Base-by-base conservation (phyloP, 2,888 invertebrate genomes). In the Trichopoda pennipes region DNA sequence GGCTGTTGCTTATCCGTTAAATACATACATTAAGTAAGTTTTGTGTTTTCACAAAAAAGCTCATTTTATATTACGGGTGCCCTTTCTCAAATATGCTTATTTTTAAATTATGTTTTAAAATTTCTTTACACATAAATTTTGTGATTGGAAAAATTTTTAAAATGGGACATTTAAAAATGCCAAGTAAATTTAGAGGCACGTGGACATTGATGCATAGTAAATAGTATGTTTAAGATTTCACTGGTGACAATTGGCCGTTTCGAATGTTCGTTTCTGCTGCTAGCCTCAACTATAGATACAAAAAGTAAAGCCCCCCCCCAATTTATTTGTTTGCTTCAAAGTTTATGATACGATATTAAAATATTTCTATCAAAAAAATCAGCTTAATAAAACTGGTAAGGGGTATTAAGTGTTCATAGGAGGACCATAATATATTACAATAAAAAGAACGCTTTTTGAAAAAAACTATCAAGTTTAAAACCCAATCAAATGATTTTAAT, bases 231-330 rank as follows among this genome's bases (percentile, higher is more conserved):
- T 51, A 3, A 60, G 47, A 53, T 53, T 69, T 81, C 42, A 75
- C 55, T 64, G 72, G 58, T 81, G 77, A 81, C 81, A 77, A 63
- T 69, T 55, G 14, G 42, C 35, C 56, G 68, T 69, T 35, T 63
- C n/a, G 44, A 61, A 53, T 68, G 56, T 32, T 63, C 68, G 55
- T 23, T 66, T 35, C 8, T 49, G 19, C 28, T 19, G 51, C 12
- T 55, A 44, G 10, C 21, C 3, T 23, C 10, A 53, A 77, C 49
- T 69, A 58, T 58, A 58, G 16, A 42, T 74, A 61, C 44, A 70
- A 72, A 61, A 76, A 79, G 79, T 82, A 79, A 72, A 68, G 60
- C 66, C 82, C 79, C 66, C 82, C 79, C 28, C 23, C 51, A 35
- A 79, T 79, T 44, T 56, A 82, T 82, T 79, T 75, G 55, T 69